A percentile compares a stretch with the other conserved stretches of the same genome.
phyloP scores from a whole-genome alignment of 2,113 vertebrate species.

The Ochotona curzoniae region DNA sequence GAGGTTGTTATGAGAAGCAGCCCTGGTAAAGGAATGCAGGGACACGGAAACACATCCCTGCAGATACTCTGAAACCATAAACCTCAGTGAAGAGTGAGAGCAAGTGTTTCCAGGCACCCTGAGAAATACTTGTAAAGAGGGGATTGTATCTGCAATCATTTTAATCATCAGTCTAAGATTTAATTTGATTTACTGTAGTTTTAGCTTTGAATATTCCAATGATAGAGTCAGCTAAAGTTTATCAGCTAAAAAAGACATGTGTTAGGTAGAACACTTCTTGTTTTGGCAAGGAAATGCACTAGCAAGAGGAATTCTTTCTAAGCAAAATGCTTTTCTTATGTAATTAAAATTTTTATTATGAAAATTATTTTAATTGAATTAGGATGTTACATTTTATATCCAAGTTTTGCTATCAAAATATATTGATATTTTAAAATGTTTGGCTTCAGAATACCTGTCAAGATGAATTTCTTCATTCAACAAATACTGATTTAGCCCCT shows the following conservation, averaged over 20 bases:
- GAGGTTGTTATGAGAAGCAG: background rate
- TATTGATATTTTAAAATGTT: background rate
- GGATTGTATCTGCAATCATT: background rate
- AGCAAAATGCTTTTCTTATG: background rate
- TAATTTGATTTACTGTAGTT: background rate
- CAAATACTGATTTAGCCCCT: background rate
- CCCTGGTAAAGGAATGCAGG: background rate
- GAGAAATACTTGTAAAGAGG: background rate
- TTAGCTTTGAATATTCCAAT: background rate
- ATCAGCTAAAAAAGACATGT: background rate
- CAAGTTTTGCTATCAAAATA: background rate
- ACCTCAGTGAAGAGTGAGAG: background rate
- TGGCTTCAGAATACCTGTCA: background rate
- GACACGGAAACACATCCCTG: background rate
- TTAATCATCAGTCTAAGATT: background rate
- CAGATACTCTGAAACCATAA: background rate
- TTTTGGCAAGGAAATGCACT: background rate
- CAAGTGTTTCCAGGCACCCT: background rate
- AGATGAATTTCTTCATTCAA: background rate
- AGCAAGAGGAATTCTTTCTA: background rate
- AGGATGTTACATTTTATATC: background rate
- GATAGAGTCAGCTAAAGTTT: background rate
- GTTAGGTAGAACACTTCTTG: background rate
- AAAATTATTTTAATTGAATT: constrained; percentile 4
- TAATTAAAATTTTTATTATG: background rate